phyloP scores from a whole-genome alignment of 2,797 vertebrate species.

The Tadarida brasiliensis region DNA sequence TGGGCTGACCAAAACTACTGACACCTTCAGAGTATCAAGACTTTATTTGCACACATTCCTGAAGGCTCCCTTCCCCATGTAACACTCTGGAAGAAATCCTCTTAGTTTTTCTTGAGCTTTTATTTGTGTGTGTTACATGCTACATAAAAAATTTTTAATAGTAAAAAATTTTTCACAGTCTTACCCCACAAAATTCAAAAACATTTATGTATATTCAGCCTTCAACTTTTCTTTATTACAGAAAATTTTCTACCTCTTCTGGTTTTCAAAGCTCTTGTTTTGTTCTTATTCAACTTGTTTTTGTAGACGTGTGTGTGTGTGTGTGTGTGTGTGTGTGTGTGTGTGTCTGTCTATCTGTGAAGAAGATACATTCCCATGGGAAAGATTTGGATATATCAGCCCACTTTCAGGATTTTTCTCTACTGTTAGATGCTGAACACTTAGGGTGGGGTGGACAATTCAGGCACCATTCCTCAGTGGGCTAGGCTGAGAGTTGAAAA shows the following conservation, averaged over 20 bases:
- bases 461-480: background rate
- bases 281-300: conserved; percentile 76
- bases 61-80: conserved; percentile 39
- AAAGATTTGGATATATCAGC: conserved; percentile 18
- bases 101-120: conserved; percentile 85
- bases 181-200: conserved; percentile 84
- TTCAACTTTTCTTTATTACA: conserved; percentile 51
- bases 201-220: conserved; percentile 69
- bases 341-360: background rate
- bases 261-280: conserved; percentile 81
- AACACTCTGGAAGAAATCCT: conserved; percentile 80
- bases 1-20: background rate
- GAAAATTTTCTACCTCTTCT: conserved; percentile 9
- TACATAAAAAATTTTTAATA: conserved; percentile 86
- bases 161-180: conserved; percentile 86
- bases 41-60: background rate
- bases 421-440: background rate
- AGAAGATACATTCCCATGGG: background rate
- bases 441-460: background rate
- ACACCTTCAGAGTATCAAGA: background rate
- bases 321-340: background rate
- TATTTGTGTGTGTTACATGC: conserved; percentile 86
- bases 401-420: background rate
- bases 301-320: background rate
- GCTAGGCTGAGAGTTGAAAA: background rate